Conservation (phyloP, 2,113 vertebrate genomes). For the Hucho hucho region DNA sequence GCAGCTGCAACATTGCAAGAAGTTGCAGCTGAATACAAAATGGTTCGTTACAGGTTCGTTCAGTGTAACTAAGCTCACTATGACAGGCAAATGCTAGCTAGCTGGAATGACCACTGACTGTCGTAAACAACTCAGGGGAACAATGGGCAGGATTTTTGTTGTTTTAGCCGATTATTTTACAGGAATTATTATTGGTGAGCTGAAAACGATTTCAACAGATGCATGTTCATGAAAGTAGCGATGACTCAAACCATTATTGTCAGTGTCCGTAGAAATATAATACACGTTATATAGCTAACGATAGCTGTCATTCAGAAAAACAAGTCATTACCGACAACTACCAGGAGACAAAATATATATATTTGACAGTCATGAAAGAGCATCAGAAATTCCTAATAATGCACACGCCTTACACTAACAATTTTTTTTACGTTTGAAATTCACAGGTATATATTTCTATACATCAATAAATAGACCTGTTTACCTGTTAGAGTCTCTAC, state of each 20-base stretch:
- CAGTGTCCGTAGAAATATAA: not conserved
- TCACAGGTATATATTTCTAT: conserved; percentile 11
- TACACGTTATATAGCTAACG: too few relatives aligned
- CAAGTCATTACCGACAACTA: conserved; percentile 58
- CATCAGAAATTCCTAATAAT: not conserved
- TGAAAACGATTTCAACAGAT: not conserved
- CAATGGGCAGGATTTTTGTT: conserved; percentile 69
- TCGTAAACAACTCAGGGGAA: conserved; percentile 75
- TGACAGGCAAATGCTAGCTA: too few relatives aligned
- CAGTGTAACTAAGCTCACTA: too few relatives aligned
- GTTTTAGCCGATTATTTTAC: conserved; percentile 52
- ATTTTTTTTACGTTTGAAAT: not conserved
- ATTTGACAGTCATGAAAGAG: conserved; percentile 8
- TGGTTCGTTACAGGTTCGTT: too few relatives aligned
- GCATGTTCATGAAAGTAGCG: not conserved
- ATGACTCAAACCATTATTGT: not conserved
- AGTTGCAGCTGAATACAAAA: too few relatives aligned
- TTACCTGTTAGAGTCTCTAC: conserved; percentile 91
- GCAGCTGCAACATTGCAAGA: too few relatives aligned
- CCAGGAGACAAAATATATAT: conserved; percentile 8
- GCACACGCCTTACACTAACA: not conserved
- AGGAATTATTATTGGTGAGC: not conserved
- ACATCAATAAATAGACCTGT: conserved; percentile 69
- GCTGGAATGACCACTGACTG: conserved; percentile 28
- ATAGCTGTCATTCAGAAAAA: conserved; percentile 52